Percentiles rank a stretch among this genome's conserved stretches.
Evolutionary conservation across 2,113 vertebrate species (phyloP).

Genomic region (Ciconia boyciana): DNA sequence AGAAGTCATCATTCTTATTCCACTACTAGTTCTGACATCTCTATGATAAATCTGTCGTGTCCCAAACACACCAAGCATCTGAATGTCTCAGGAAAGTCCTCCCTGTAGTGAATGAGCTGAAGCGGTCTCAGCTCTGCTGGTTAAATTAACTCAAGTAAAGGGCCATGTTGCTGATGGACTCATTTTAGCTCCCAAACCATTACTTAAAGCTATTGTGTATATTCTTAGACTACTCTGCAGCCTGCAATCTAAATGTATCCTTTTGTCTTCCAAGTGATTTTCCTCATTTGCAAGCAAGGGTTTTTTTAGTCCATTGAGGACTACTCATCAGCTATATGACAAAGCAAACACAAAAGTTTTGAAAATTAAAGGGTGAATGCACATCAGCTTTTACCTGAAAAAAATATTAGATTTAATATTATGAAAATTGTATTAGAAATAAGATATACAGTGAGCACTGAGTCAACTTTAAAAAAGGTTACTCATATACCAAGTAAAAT

Average conservation of each 20-base stretch:
- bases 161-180: neutral
- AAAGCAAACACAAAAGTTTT: neutral
- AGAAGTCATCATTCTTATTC: neutral
- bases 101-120: neutral
- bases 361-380: neutral
- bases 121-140: neutral
- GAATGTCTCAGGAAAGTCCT: neutral
- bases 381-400: neutral
- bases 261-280: neutral
- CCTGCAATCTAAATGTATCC: neutral
- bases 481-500: neutral
- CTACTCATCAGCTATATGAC: neutral
- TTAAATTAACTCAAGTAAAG: neutral
- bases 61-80: neutral
- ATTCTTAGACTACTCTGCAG: neutral
- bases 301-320: neutral
- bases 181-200: neutral
- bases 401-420: neutral
- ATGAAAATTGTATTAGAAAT: neutral
- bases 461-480: neutral
- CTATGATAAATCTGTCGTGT: neutral
- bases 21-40: neutral
- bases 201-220: neutral
- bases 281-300: neutral
- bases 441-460: neutral